Evolutionary conservation across 2,797 vertebrate species (phyloP).

Genomic region (Myiotriccus ornatus): DNA sequence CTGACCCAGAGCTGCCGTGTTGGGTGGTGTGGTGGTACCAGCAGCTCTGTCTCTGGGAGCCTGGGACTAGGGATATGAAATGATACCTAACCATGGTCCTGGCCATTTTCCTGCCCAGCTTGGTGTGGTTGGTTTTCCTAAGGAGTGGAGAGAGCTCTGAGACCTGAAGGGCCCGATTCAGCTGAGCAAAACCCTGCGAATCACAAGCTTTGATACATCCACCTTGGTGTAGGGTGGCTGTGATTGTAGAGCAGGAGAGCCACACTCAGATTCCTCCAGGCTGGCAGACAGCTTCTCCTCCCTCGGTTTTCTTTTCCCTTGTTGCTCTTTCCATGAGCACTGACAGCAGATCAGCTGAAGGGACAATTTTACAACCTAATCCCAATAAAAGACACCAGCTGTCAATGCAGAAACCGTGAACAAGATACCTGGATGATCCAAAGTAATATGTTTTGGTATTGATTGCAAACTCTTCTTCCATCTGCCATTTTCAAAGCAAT

Average conservation of each 20-base stretch:
- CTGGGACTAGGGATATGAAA: neutral
- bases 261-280: neutral
- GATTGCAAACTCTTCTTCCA: neutral
- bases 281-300: neutral
- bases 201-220: neutral
- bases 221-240: neutral
- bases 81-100: accelerated
- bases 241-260: neutral
- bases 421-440: neutral
- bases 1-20: neutral
- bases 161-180: accelerated
- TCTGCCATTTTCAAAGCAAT: neutral
- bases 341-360: neutral
- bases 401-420: accelerated
- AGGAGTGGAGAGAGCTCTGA: neutral
- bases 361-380: neutral
- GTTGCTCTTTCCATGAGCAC: neutral
- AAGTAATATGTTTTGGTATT: neutral
- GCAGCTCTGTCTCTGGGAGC: neutral
- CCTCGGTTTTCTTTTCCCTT: neutral
- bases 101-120: neutral
- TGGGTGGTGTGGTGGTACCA: neutral
- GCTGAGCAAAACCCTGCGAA: neutral
- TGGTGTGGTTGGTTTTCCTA: neutral
- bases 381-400: neutral